These are phyloP conservation scores for Polydrusus pterygomalis DNA, from an alignment of 2,888 invertebrate species.

Conservation along the genomic window DNA sequence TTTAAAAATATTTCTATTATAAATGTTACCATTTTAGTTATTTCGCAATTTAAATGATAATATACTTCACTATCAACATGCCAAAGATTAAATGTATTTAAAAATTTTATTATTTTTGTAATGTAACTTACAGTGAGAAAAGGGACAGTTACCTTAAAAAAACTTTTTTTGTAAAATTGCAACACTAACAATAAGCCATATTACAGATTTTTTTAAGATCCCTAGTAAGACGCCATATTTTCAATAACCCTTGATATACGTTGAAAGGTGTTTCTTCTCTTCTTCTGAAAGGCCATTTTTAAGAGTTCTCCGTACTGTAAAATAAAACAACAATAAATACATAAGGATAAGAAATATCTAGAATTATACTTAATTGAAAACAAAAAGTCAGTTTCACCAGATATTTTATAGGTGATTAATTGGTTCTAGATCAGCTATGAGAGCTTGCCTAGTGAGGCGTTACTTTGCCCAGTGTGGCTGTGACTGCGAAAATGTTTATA, in stretches of 20 bases:
- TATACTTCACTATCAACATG: neutral
- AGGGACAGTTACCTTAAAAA: too few species aligned
- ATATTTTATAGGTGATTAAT: too few species aligned
- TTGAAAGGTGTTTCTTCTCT: conserved; percentile 85
- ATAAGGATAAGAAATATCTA: conserved; percentile 5
- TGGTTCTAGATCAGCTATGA: too few species aligned
- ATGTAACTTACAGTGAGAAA: too few species aligned
- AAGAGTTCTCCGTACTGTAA: conserved; percentile 86
- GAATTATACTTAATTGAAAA: neutral
- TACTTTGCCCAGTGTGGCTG: too few species aligned
- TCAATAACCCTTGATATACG: conserved; percentile 83
- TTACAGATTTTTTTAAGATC: too few species aligned
- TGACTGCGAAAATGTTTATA: too few species aligned
- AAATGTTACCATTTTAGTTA: neutral
- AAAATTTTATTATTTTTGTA: neutral
- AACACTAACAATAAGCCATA: too few species aligned
- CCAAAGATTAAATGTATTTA: neutral
- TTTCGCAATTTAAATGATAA: neutral
- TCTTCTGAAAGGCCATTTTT: conserved; percentile 88
- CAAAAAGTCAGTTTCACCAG: too few species aligned
- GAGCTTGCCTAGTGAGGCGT: too few species aligned
- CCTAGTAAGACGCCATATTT: too few species aligned
- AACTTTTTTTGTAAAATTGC: too few species aligned
- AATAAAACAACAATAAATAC: conserved; percentile 43
- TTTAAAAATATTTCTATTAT: neutral